These are phyloP conservation scores for Diorhabda sublineata DNA, from an alignment of 1,140 invertebrate species.

Conservation along the genomic window DNA sequence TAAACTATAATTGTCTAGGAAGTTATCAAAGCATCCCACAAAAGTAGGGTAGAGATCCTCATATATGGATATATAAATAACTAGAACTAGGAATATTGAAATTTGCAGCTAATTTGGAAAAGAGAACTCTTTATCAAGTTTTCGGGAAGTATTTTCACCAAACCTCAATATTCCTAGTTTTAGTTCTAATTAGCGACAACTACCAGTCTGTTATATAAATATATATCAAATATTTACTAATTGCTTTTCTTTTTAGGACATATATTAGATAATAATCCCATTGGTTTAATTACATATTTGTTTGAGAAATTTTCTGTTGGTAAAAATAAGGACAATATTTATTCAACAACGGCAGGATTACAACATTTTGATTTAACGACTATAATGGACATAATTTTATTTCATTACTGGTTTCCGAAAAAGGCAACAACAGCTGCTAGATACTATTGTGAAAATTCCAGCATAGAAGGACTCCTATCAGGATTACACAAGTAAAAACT, in stretches of 20 bases:
- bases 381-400: not conserved
- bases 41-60: no score
- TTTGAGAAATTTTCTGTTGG: not conserved
- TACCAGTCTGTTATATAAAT: no score
- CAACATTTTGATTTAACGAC: not conserved
- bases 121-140: no score
- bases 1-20: no score
- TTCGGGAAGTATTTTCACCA: no score
- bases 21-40: no score
- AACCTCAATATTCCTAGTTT: no score
- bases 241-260: not conserved
- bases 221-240: not conserved
- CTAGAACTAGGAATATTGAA: no score
- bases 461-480: not conserved
- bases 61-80: no score
- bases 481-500: not conserved
- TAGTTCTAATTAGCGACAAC: no score
- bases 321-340: not conserved
- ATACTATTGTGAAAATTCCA: conserved; percentile 1
- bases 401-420: not conserved
- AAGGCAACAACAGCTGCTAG: not conserved
- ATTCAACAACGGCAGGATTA: not conserved
- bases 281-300: not conserved
- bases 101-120: no score
- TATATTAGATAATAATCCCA: not conserved